Percentiles rank a stretch among this genome's conserved stretches.
phyloP scores from a whole-genome alignment of 2,888 invertebrate genomes.

The Podabrus alpinus region DNA sequence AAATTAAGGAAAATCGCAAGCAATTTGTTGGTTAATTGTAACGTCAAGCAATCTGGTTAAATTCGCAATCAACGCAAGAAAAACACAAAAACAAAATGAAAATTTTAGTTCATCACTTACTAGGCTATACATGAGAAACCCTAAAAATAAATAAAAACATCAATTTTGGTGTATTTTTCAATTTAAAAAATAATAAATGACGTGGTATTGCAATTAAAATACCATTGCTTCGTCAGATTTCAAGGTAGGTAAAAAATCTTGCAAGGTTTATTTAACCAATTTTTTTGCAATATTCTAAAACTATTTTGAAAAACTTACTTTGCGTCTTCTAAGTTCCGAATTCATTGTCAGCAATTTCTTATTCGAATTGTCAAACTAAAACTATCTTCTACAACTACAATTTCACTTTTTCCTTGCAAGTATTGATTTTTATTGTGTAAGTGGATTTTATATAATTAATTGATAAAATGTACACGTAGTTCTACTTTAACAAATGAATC shows the following conservation, averaged over 20 bases:
- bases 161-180: background rate
- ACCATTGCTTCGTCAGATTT: background rate
- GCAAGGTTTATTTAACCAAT: background rate
- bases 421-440: background rate
- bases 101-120: slow-evolving; percentile 29
- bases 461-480: background rate
- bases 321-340: slow-evolving; percentile 32
- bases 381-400: background rate
- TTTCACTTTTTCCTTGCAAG: background rate
- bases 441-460: background rate
- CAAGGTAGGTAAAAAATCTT: background rate
- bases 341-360: slow-evolving; percentile 13
- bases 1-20: background rate
- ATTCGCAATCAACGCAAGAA: background rate
- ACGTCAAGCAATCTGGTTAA: background rate
- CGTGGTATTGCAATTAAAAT: background rate
- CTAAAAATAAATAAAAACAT: slow-evolving; percentile 23
- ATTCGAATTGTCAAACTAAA: background rate
- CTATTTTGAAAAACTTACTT: slow-evolving; percentile 24
- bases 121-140: slow-evolving; percentile 33
- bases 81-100: background rate
- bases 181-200: background rate
- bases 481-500: background rate
- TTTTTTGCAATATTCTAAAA: background rate
- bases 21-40: background rate